Percentiles rank a stretch among this genome's conserved stretches.
These are phyloP conservation scores for Iguana delicatissima DNA, from an alignment of 2,797 vertebrate genomes.

Conservation along the genomic window DNA sequence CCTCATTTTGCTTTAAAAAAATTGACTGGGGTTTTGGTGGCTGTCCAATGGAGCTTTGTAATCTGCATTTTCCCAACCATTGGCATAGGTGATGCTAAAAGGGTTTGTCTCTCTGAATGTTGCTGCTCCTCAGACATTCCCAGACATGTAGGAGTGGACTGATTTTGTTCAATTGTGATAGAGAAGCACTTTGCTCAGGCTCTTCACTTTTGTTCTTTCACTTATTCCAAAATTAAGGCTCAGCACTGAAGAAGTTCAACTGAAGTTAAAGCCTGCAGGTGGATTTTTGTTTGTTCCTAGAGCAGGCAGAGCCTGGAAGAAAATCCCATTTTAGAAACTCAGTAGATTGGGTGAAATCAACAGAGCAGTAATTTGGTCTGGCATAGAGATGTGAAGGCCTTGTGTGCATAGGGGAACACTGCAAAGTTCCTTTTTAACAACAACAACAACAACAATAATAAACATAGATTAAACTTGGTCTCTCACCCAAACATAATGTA, in stretches of 20 bases:
- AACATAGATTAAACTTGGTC: not conserved
- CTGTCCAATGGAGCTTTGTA: too few species aligned
- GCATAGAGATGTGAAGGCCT: not conserved
- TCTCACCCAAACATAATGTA: too few species aligned
- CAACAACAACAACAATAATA: too few species aligned
- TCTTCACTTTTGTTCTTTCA: slow-evolving; percentile 11
- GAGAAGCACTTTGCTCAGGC: not conserved
- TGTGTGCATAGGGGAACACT: too few species aligned
- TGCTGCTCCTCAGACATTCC: not conserved
- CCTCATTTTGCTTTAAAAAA: too few species aligned
- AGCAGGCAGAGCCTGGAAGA: not conserved
- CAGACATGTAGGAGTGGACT: not conserved
- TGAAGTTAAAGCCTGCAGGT: not conserved
- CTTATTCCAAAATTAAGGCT: not conserved
- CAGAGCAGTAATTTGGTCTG: not conserved
- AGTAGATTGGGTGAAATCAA: not conserved
- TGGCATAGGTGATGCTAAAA: not conserved
- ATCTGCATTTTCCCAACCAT: too few species aligned
- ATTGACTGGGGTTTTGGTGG: too few species aligned
- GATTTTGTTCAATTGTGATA: not conserved
- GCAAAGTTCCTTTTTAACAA: too few species aligned
- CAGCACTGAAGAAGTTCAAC: not conserved
- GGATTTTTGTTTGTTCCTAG: not conserved
- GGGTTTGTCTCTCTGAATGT: not conserved
- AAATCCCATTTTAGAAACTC: not conserved